Evolutionary conservation across 2,888 invertebrate genomes (phyloP).

Genomic region (Agriopis marginaria): DNA sequence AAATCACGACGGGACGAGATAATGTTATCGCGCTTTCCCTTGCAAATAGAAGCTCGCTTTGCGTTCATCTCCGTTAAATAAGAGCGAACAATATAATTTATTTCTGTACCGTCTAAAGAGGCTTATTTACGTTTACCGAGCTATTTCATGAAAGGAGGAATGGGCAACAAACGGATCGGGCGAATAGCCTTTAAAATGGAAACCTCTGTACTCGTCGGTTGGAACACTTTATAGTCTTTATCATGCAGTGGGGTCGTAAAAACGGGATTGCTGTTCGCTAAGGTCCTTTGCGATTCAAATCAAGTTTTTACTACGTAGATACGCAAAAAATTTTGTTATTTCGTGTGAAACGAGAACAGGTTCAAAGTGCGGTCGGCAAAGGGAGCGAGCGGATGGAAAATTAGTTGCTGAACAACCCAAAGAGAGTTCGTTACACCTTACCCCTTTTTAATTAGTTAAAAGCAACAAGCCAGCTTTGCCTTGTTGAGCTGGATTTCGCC

Average conservation of each 20-base stretch:
- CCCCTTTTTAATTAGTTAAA: constrained; percentile 37
- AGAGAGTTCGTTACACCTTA: constrained; percentile 23
- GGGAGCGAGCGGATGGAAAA: constrained; percentile 29
- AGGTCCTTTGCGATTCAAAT: constrained; percentile 50
- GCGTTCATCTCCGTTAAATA: constrained; percentile 29
- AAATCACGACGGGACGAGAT: constrained; percentile 25
- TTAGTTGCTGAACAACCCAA: constrained; percentile 22
- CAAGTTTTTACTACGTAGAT: constrained; percentile 51
- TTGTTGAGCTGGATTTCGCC: constrained; percentile 14
- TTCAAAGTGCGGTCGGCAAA: constrained; percentile 26
- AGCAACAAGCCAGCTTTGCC: constrained; percentile 23
- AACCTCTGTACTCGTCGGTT: constrained; percentile 43
- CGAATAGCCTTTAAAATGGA: constrained; percentile 37
- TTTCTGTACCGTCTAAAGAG: constrained; percentile 21
- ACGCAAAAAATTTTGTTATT: constrained; percentile 42
- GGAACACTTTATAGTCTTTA: constrained; percentile 50
- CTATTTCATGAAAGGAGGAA: constrained; percentile 33
- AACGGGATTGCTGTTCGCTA: constrained; percentile 45
- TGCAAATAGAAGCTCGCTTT: constrained; percentile 23
- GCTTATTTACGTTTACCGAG: constrained; percentile 28
- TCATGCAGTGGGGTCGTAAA: constrained; percentile 53
- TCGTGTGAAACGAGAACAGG: constrained; percentile 25
- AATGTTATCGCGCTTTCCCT: constrained; percentile 33
- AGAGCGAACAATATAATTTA: constrained; percentile 30
- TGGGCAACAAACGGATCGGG: constrained; percentile 26